Evolutionary conservation across 2,797 vertebrate genomes (phyloP).

Genomic region (Chromis chromis): DNA sequence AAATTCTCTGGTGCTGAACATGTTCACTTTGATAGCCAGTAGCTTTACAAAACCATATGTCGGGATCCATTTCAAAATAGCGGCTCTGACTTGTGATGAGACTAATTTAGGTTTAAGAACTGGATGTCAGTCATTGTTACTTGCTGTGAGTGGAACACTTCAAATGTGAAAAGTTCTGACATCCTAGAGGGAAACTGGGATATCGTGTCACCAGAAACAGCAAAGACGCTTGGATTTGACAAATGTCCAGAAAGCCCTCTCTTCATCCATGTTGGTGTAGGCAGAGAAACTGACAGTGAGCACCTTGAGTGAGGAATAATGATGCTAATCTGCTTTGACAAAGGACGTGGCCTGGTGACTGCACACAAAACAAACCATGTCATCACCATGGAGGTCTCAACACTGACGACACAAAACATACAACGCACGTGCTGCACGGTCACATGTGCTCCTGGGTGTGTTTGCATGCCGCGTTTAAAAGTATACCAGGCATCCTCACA

Average conservation of each 20-base stretch:
- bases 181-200: background rate
- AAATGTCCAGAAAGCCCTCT: background rate
- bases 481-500: background rate
- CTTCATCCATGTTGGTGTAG: background rate
- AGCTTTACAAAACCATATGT: conserved; percentile 53
- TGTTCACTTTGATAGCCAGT: conserved; percentile 59
- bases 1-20: conserved; percentile 50
- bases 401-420: conserved; percentile 26
- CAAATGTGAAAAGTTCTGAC: conserved; percentile 9
- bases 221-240: conserved; percentile 1
- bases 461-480: background rate
- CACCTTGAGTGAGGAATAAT: conserved; percentile 25
- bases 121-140: background rate
- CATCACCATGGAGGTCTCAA: conserved; percentile 44
- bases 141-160: conserved; percentile 1
- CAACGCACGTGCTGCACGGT: conserved; percentile 1
- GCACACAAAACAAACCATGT: conserved; percentile 36
- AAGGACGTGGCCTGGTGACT: conserved; percentile 46
- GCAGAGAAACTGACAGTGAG: conserved; percentile 13
- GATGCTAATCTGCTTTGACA: conserved; percentile 53
- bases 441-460: conserved; percentile 3
- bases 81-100: conserved; percentile 5
- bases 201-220: conserved; percentile 26
- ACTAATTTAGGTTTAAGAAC: conserved; percentile 15
- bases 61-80: conserved; percentile 38